Conservation (phyloP, 2,797 vertebrate genomes). For the Oophaga sylvatica region DNA sequence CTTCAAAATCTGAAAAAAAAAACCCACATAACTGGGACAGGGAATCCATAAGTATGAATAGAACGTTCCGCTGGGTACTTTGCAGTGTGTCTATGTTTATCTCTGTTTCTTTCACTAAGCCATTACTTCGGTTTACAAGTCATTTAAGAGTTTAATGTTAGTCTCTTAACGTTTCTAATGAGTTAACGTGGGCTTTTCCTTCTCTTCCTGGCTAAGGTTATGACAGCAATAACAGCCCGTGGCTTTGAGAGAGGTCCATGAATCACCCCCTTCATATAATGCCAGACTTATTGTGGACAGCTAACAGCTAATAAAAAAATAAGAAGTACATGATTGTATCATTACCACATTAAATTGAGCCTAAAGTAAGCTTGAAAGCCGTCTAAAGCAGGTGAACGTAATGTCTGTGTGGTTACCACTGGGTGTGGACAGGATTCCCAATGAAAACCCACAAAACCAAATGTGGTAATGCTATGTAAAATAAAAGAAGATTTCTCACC, state of each 20-base stretch:
- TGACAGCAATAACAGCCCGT: constrained; percentile 26
- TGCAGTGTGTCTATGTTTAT: constrained; percentile 4
- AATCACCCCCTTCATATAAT: constrained; percentile 32
- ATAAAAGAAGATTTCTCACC: not conserved
- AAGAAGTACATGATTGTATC: constrained; percentile 23
- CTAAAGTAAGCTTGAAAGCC: constrained; percentile 11
- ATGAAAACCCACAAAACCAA: not conserved
- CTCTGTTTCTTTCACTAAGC: not conserved
- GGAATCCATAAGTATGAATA: not conserved
- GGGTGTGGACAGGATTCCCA: constrained; percentile 29
- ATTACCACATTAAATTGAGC: constrained; percentile 33
- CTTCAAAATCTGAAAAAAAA: not conserved
- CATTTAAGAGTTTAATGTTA: not conserved
- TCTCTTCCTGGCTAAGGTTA: not conserved
- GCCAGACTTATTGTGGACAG: constrained; percentile 36
- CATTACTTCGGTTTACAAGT: not conserved
- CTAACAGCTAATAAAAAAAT: constrained; percentile 51
- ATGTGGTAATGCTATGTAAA: constrained; percentile 1
- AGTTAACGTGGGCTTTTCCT: constrained; percentile 18
- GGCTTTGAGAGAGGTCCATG: constrained; percentile 12
- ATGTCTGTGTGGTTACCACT: constrained; percentile 46
- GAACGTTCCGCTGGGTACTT: not conserved
- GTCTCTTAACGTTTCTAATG: not conserved
- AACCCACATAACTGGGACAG: not conserved
- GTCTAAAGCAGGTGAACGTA: constrained; percentile 53